Evolutionary conservation across 2,797 vertebrate species (phyloP), one percentile per base, ranked within the genome.

Genomic region (Halcyon chelicuti): DNA sequence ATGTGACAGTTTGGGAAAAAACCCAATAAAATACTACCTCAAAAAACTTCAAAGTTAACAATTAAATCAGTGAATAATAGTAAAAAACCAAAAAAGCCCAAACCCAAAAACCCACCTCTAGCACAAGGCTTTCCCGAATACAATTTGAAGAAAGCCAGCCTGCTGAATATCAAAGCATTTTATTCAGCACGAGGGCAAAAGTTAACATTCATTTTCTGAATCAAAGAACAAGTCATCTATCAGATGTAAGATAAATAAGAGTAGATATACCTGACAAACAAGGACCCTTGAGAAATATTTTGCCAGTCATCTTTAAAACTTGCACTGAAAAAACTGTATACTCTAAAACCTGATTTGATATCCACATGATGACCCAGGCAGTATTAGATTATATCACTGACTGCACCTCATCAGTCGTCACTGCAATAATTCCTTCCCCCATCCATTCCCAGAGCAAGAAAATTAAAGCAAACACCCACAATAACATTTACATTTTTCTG

Each of bases 381-480:
- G 39, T 15, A 71, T 61, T 46, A 81, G 31, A 70, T 62, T 80
- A 8, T 35, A 66, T 35, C 44, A 83, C 40, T 35, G 65, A 89
- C 86, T 72, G 82, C 42, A 90, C 65, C 68, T 81, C 26, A 63
- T 74, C 66, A 52, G 42, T 55, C 0, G 0, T 54, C 75, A 58
- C 73, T 51, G 12, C 28, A 76, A 70, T 40, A 70, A 78, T 51
- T 86, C 65, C 82, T 73, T 31, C 9, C 13, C 6, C 16, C 5
- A 52, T 44, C 40, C 60, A 52, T 8, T 58, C 47, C 60, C 70
- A 61, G 84, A 90, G 63, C 62, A 90, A 51, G 76, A 88, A 94
- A 88, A 52, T 23, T 55, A 42, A 93, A 94, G 83, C 42, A 88
- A 96, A 90, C 77, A 62, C 46, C 58, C 65, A 70, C 42, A 72